A percentile compares a stretch with the other conserved stretches of the same genome.
Conservation (phyloP, 2,888 invertebrate genomes). For the Parapristionchus giblindavisi region DNA sequence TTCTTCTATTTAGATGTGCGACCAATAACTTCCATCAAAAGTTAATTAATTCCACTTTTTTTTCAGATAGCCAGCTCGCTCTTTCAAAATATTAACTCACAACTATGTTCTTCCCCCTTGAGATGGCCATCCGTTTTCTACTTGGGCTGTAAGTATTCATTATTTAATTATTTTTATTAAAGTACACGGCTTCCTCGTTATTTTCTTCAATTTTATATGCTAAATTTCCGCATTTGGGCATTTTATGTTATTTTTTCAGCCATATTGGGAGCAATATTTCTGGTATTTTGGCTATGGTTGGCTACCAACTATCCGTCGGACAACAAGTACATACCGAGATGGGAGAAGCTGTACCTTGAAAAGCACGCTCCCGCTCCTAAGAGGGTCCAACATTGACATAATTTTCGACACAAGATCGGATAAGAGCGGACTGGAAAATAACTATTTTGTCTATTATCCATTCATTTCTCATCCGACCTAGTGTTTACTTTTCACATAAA, state of each 20-base stretch:
- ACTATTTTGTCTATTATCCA: too few species aligned
- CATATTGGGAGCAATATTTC: conserved; percentile 38
- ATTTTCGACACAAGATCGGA: background rate
- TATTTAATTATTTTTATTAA: too few species aligned
- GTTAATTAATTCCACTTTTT: too few species aligned
- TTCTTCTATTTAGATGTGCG: too few species aligned
- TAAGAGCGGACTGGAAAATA: too few species aligned
- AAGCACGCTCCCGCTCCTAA: conserved; percentile 30
- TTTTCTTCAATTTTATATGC: too few species aligned
- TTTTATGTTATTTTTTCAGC: too few species aligned
- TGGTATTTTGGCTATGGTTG: conserved; percentile 40
- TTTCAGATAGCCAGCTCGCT: conserved; percentile 39
- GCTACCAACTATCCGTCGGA: conserved; percentile 47
- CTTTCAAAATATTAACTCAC: conserved; percentile 20
- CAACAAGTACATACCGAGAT: conserved; percentile 47
- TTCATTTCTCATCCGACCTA: too few species aligned
- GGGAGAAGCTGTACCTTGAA: conserved; percentile 47
- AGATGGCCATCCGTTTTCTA: conserved; percentile 65
- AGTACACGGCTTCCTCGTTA: too few species aligned
- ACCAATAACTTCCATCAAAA: too few species aligned
- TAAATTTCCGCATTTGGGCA: too few species aligned
- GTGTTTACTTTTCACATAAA: too few species aligned
- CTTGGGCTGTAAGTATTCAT: conserved; percentile 45
- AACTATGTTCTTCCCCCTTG: conserved; percentile 40
- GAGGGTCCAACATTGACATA: conserved; percentile 37